Base-by-base conservation (phyloP, 2,888 invertebrate genomes). In the Craniophora ligustri region DNA sequence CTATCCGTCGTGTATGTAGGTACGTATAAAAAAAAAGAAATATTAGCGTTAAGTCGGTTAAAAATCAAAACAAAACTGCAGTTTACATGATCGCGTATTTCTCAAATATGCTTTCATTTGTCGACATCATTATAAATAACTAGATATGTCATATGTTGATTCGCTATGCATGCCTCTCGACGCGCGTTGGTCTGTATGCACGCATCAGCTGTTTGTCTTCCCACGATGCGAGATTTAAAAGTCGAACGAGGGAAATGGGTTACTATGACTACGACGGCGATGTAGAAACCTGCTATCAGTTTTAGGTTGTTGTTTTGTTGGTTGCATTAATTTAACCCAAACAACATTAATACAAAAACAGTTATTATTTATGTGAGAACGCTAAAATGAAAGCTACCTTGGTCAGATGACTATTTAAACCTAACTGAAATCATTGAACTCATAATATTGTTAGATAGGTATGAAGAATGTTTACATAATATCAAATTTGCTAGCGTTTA, bases 161-260 rank as follows among this genome's bases (percentile, higher is more conserved):
- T 42, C 49, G 31, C n/a, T 55, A 40, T 21, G n/a, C 19, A 45
- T 44, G n/a, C 28, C 41, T 47, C 47, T n/a, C n/a, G n/a, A n/a
- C n/a, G n/a, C n/a, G 10, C 48, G 15, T 45, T 23, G 11, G 34
- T 26, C 40, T 51, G 31, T 55, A 40, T 21, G n/a, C 19, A 45
- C 41, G n/a, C 28, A 45, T 47, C 47, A 60, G 48, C 21, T 57
- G 60, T 46, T 46, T 35, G 40, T 45, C 42, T 70, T 70, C 70
- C 50, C 70, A 70, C 70, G 70, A 65, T 65, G 16, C 39, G 42
- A 65, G 58, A 55, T 70, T 53, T 48, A 50, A 67, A 70, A 67
- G 57, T 70, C 64, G 67, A 70, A 65, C 65, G 55, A 58, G 70
- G 70, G 70, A 67, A 70, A 67, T 67, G 39, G 67, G 67, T 70